phyloP scores from a whole-genome alignment of 2,113 vertebrate genomes.

The Calyptomena viridis region DNA sequence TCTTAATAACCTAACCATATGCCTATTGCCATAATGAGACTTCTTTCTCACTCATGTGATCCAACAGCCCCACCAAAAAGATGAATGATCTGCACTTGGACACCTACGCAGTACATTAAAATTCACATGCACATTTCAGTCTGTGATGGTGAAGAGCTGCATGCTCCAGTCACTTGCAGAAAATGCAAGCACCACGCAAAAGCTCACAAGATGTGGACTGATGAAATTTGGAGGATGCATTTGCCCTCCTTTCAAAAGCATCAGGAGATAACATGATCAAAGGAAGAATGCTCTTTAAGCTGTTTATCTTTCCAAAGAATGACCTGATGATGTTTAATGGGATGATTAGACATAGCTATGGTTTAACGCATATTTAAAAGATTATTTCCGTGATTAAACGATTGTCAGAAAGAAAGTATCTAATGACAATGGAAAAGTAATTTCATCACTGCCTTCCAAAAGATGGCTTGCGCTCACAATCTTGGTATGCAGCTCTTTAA shows the following conservation, averaged over 20 bases:
- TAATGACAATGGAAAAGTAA: neutral
- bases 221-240: slow-evolving; percentile 25
- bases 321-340: slow-evolving; percentile 27
- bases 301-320: slow-evolving; percentile 25
- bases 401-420: slow-evolving; percentile 38
- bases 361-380: slow-evolving; percentile 47
- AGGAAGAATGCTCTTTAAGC: slow-evolving; percentile 46
- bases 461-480: neutral
- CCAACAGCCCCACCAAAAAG: neutral
- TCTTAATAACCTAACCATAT: neutral
- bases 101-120: neutral
- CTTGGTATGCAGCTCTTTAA: neutral
- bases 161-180: neutral
- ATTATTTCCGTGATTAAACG: slow-evolving; percentile 17
- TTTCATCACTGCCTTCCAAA: neutral
- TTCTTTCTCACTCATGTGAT: neutral
- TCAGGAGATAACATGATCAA: slow-evolving; percentile 42
- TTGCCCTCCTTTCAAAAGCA: slow-evolving; percentile 20
- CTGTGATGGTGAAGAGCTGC: neutral
- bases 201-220: neutral
- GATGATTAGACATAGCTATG: slow-evolving; percentile 22
- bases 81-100: fast-evolving
- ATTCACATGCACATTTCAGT: fast-evolving
- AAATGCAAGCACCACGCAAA: neutral
- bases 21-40: neutral